phyloP scores from a whole-genome alignment of 23 tunicate species.

The Phallusia fumigata region DNA sequence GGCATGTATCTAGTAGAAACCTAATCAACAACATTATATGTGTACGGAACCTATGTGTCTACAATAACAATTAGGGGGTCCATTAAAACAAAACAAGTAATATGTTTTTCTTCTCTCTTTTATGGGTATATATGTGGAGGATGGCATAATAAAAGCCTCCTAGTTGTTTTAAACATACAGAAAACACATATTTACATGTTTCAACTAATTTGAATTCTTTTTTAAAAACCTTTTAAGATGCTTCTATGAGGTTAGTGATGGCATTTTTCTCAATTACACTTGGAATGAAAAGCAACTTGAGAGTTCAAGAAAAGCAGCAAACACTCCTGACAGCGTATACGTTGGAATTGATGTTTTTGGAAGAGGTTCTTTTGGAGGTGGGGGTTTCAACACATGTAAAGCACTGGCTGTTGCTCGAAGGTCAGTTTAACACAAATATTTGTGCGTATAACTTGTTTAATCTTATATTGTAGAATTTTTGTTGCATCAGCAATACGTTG shows the following conservation, averaged over 20 bases:
- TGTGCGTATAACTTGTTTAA: too few relatives aligned
- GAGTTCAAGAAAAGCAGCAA: background rate
- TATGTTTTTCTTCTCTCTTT: too few relatives aligned
- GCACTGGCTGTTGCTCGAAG: conserved; percentile 51
- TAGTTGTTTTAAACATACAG: background rate
- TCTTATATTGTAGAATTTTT: too few relatives aligned
- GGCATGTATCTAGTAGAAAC: too few relatives aligned
- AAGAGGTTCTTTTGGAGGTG: conserved; percentile 86
- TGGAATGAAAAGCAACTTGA: conserved; percentile 68
- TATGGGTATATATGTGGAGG: too few relatives aligned
- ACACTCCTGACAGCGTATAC: conserved; percentile 33
- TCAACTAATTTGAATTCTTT: background rate
- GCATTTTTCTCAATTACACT: conserved; percentile 81
- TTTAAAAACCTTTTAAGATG: conserved; percentile 18
- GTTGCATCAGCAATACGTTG: too few relatives aligned
- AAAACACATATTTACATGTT: too few relatives aligned
- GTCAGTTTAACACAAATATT: conserved; percentile 16
- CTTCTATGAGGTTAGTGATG: conserved; percentile 73
- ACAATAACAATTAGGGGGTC: too few relatives aligned
- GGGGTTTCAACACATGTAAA: conserved; percentile 62
- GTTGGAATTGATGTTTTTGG: conserved; percentile 98
- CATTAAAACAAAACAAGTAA: too few relatives aligned
- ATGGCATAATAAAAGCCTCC: too few relatives aligned
- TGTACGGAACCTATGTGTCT: too few relatives aligned
- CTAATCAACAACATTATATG: too few relatives aligned